Base-by-base conservation (phyloP, 2,113 vertebrate genomes). In the Urocitellus parryii region DNA sequence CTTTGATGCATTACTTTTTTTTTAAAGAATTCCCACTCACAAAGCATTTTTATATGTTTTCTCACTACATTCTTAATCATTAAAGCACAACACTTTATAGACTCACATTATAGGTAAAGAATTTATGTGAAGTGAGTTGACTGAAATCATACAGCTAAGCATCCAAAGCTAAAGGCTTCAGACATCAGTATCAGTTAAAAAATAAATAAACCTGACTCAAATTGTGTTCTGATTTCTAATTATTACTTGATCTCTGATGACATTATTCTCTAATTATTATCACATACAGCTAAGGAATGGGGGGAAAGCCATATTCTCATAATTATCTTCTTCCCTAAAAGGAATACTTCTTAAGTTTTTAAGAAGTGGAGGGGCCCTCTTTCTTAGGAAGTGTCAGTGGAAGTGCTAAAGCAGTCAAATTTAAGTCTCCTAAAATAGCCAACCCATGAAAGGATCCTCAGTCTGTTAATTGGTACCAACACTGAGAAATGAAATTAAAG, bases 361-460 rank as follows among this genome's bases (percentile, higher is more conserved):
- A 77, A 92, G 79, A 85, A 39, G 80, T 92, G 12, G 11, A 56
- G 39, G 27, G 74, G 16, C n/a, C 90, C 14, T 93, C 94, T 89
- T 96, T 90, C 48, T 90, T 25, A 92, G 20, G 5, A 93, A 82
- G 39, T 96, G 22, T 95, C 45, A 78, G 74, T 91, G 79, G 2
- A 39, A 77, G 32, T 92, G 91, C 82, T 87, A 98, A 98, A 89
- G 53, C 32, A 96, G 25, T 78, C 12, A 95, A 76, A 90, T 96
- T 97, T 89, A 94, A 91, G 80, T 56, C 74, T 37, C 65, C 89
- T 72, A 53, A 70, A 81, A 45, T 94, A 72, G 61, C 76, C 10
- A 63, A 45, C 0, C 88, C 24, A 88, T 22, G 18, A 96, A 83
- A 92, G 83, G 65, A 96, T 1, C 89, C 0, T 20, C 22, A 34